These are phyloP conservation scores for Leptobrachium leishanense DNA, from an alignment of 2,113 vertebrate genomes.

Conservation along the genomic window DNA sequence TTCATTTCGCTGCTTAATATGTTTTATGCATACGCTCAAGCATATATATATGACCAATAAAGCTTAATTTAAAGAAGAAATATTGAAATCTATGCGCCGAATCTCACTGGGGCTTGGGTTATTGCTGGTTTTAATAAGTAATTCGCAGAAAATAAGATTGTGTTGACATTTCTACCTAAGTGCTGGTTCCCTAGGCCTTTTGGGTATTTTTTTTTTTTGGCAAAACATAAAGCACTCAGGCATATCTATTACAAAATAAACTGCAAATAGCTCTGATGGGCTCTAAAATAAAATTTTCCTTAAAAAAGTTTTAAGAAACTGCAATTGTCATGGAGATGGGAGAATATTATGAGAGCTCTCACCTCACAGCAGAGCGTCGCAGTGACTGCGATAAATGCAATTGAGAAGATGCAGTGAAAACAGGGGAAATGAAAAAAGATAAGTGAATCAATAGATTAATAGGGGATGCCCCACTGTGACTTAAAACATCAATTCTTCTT, in stretches of 20 bases:
- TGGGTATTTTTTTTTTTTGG: no score
- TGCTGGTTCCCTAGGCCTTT: no score
- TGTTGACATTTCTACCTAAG: no score
- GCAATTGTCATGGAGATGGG: conserved; percentile 18
- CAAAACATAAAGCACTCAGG: no score
- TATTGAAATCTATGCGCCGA: no score
- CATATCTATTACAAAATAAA: conserved; percentile 1
- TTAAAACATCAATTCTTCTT: conserved; percentile 42
- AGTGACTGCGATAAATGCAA: conserved; percentile 39
- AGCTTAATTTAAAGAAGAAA: no score
- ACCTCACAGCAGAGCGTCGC: conserved; percentile 34
- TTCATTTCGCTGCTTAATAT: no score
- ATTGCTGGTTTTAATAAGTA: no score
- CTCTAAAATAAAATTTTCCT: conserved; percentile 1
- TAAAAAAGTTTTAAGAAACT: neutral
- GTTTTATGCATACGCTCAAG: no score
- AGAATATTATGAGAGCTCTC: conserved; percentile 30
- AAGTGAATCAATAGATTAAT: conserved; percentile 46
- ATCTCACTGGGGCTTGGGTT: no score
- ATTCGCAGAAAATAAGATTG: no score
- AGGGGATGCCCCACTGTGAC: conserved; percentile 39
- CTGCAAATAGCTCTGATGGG: conserved; percentile 18
- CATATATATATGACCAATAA: no score
- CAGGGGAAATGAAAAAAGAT: conserved; percentile 14
- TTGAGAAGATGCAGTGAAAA: conserved; percentile 41